Evolutionary conservation across 2,797 vertebrate genomes (phyloP).

Genomic region (Tragelaphus oryx): DNA sequence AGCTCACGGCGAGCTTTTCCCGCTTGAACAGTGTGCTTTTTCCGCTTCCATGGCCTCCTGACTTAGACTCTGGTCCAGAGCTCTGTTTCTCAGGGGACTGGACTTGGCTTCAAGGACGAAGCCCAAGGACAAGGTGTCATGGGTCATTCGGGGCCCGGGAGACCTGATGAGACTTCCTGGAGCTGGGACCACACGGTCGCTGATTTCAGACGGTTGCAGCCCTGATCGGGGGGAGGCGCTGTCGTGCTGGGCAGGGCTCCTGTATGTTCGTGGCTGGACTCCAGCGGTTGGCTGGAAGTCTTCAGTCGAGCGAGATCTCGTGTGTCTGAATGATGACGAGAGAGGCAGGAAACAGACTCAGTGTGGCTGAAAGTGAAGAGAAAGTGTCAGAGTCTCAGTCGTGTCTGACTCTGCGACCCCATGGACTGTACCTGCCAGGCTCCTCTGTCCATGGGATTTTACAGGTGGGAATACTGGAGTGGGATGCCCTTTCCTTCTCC

Average conservation of each 20-base stretch:
- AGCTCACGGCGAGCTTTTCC: accelerated
- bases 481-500: neutral
- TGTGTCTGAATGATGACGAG: accelerated
- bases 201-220: neutral
- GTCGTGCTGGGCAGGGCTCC: accelerated
- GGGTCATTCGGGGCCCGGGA: too few species aligned
- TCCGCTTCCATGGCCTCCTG: neutral
- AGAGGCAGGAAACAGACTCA: accelerated
- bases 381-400: neutral
- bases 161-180: neutral
- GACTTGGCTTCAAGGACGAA: neutral
- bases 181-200: neutral
- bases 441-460: neutral
- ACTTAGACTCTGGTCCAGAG: neutral
- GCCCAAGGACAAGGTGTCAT: neutral
- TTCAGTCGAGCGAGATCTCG: accelerated
- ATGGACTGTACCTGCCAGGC: neutral
- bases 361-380: neutral
- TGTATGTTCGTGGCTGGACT: neutral
- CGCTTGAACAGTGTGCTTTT: accelerated
- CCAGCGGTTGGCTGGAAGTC: accelerated
- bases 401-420: neutral
- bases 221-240: accelerated
- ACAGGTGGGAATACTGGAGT: neutral
- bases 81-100: neutral